These are phyloP conservation scores for Araneus ventricosus DNA, from an alignment of 1,140 invertebrate species.

Conservation along the genomic window DNA sequence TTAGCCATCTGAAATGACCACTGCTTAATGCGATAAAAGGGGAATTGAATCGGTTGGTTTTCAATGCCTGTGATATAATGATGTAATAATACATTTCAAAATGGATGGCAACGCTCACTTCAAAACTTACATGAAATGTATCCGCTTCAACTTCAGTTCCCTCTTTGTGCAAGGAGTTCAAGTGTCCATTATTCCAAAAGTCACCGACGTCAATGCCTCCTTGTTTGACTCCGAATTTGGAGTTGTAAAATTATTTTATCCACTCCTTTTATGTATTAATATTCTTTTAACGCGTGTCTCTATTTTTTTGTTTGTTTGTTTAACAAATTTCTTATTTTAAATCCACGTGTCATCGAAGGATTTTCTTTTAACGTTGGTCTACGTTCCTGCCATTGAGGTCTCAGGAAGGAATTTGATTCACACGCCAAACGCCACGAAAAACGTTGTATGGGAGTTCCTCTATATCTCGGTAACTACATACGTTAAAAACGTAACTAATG, in stretches of 20 bases:
- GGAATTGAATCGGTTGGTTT: not conserved
- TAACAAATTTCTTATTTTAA: too few relatives aligned
- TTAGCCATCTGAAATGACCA: not conserved
- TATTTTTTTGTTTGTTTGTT: too few relatives aligned
- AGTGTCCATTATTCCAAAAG: not conserved
- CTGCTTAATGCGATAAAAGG: not conserved
- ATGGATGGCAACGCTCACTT: not conserved
- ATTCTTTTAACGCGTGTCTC: too few relatives aligned
- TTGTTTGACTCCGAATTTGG: not conserved
- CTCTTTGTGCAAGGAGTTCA: not conserved
- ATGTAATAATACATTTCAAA: not conserved
- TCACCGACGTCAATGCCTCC: not conserved
- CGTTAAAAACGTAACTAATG: too few relatives aligned
- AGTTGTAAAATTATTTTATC: not conserved
- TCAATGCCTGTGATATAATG: not conserved
- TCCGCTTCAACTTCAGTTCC: not conserved
- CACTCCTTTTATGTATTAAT: too few relatives aligned
- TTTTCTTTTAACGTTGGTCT: too few relatives aligned
- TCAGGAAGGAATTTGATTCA: too few relatives aligned
- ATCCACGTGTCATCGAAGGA: too few relatives aligned
- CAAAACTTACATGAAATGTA: not conserved
- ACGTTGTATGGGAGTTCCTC: too few relatives aligned
- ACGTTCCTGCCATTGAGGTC: too few relatives aligned
- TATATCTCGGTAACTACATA: too few relatives aligned
- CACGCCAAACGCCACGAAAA: too few relatives aligned